phyloP scores from a whole-genome alignment of 2,113 vertebrate genomes.

The Thermophis baileyi region DNA sequence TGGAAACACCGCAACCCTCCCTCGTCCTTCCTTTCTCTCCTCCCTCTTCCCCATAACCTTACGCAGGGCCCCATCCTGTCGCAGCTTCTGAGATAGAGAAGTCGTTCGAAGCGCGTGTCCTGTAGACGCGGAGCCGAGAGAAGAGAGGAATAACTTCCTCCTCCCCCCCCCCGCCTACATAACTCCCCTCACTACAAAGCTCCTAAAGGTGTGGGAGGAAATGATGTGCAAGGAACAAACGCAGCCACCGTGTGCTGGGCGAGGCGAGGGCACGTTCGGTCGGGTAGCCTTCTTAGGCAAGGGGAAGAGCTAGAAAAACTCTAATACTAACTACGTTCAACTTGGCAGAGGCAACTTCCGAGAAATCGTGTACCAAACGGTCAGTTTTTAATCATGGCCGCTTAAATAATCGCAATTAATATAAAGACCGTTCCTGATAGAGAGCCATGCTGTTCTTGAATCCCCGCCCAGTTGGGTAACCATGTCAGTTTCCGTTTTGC shows the following conservation, averaged over 20 bases:
- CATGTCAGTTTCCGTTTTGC: background rate
- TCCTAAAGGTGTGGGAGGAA: background rate
- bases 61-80: constrained; percentile 15
- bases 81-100: background rate
- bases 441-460: background rate
- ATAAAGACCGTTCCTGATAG: background rate
- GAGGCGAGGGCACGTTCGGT: background rate
- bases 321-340: background rate
- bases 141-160: background rate
- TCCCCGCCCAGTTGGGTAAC: background rate
- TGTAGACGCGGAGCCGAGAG: too few relatives aligned
- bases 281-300: too few relatives aligned
- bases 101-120: background rate
- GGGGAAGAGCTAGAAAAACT: background rate
- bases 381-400: background rate
- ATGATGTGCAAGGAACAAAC: background rate
- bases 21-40: background rate
- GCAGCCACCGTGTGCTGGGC: background rate
- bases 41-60: background rate
- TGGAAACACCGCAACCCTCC: background rate
- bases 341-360: background rate
- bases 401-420: background rate
- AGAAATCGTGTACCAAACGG: background rate
- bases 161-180: background rate
- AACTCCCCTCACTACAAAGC: background rate